Evolutionary conservation across 2,113 vertebrate genomes (phyloP).

Genomic region (Dolichallabes microphthalmus): DNA sequence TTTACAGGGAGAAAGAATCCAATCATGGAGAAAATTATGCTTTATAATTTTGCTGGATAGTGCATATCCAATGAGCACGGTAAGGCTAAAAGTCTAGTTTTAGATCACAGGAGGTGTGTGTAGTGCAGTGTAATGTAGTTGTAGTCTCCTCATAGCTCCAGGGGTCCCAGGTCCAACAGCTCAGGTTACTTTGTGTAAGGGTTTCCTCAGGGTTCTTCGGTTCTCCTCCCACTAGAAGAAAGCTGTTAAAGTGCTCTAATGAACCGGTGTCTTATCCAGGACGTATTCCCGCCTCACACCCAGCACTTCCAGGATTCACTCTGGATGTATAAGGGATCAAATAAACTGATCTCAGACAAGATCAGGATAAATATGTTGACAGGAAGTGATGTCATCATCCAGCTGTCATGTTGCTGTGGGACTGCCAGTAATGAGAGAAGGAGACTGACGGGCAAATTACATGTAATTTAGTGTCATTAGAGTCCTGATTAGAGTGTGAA

Average conservation of each 20-base stretch:
- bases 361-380: not conserved
- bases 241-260: not conserved
- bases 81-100: not conserved
- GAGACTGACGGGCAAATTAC: not conserved
- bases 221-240: not conserved
- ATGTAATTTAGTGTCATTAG: not conserved
- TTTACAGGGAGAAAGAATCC: not conserved
- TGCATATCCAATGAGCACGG: not conserved
- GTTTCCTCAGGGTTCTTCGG: not conserved
- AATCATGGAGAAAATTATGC: not conserved
- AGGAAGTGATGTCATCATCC: not conserved
- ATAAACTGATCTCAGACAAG: not conserved
- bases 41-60: not conserved
- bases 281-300: not conserved
- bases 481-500: not conserved
- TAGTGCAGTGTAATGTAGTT: no score
- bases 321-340: not conserved
- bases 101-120: not conserved
- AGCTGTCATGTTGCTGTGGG: not conserved
- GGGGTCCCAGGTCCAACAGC: not conserved
- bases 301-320: not conserved
- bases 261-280: not conserved
- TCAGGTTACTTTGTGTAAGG: not conserved
- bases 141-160: not conserved
- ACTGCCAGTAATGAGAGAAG: not conserved